Evolutionary conservation across 2,888 invertebrate genomes (phyloP).

Genomic region (Drosophila subquinaria): DNA sequence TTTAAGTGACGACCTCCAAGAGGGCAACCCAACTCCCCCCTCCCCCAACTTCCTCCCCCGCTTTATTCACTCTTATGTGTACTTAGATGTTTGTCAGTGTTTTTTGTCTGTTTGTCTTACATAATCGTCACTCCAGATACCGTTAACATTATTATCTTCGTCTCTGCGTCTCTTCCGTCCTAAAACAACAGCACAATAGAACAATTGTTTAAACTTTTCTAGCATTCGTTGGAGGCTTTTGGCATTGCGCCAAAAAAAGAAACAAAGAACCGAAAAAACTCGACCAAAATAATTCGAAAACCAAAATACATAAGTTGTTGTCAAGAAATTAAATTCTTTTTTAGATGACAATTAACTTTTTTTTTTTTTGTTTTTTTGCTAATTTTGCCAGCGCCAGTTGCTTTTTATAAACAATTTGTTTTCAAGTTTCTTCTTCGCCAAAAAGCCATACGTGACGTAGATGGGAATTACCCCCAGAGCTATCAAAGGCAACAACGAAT

Average conservation of each 20-base stretch:
- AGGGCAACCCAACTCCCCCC: conserved; percentile 41
- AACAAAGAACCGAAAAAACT: conserved; percentile 22
- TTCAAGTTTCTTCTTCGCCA: conserved; percentile 11
- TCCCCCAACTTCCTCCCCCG: no score
- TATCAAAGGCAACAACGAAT: conserved; percentile 4
- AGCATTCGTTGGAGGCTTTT: conserved; percentile 52
- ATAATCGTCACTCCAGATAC: conserved; percentile 81
- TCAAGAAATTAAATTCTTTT: conserved; percentile 43
- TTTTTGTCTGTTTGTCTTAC: conserved; percentile 72
- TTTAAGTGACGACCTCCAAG: conserved; percentile 68
- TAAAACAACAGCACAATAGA: conserved; percentile 74
- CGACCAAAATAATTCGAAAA: conserved; percentile 9
- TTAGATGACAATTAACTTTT: conserved; percentile 33
- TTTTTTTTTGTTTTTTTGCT: background rate
- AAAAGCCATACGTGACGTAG: conserved; percentile 55
- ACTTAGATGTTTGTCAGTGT: conserved; percentile 74
- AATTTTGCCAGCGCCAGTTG: conserved; percentile 3
- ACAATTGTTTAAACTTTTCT: conserved; percentile 78
- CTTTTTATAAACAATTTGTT: conserved; percentile 14
- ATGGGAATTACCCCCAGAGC: conserved; percentile 57
- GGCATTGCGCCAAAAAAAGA: conserved; percentile 64
- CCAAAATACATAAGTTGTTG: conserved; percentile 37
- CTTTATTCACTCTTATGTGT: conserved; percentile 45
- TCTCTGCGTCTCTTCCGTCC: conserved; percentile 60
- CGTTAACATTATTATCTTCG: conserved; percentile 57